phyloP scores from a whole-genome alignment of 2,888 invertebrate species.

The Drosophila emarginata region DNA sequence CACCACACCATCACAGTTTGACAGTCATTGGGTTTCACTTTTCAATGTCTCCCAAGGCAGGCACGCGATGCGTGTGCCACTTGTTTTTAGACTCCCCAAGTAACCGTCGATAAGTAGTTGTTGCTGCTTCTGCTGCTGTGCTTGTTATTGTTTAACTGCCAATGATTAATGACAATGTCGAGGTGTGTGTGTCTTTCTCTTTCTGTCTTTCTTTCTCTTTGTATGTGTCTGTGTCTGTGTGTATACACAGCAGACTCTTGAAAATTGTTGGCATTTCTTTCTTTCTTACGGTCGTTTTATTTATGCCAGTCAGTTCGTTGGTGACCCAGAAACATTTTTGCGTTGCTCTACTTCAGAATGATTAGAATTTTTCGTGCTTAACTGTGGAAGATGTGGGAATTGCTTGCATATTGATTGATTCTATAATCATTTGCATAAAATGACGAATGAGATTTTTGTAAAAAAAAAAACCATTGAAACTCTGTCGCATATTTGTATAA shows the following conservation, averaged over 20 bases:
- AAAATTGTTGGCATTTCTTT: conserved; percentile 55
- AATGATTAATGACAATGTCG: conserved; percentile 66
- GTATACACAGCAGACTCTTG: conserved; percentile 27
- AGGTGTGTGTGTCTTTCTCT: conserved; percentile 30
- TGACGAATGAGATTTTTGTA: neutral
- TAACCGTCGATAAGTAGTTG: conserved; percentile 27
- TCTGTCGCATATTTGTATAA: neutral
- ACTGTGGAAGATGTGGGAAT: conserved; percentile 1
- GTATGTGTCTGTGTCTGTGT: neutral
- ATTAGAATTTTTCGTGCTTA: conserved; percentile 33
- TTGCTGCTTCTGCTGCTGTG: conserved; percentile 29
- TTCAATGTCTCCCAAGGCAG: conserved; percentile 30
- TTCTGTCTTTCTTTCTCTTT: neutral
- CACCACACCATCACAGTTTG: conserved; percentile 47
- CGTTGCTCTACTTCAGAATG: conserved; percentile 32
- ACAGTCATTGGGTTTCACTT: conserved; percentile 62
- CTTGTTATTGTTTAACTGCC: conserved; percentile 69
- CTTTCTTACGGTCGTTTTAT: conserved; percentile 12
- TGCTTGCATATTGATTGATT: conserved; percentile 37
- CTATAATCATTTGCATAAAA: neutral
- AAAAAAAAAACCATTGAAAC: neutral
- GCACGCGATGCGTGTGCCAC: conserved; percentile 49
- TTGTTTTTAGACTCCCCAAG: conserved; percentile 36
- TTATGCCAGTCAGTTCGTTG: conserved; percentile 25
- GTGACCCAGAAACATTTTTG: conserved; percentile 63